Evolutionary conservation across 2,113 vertebrate genomes (phyloP).

Genomic region (Sorex fumeus): DNA sequence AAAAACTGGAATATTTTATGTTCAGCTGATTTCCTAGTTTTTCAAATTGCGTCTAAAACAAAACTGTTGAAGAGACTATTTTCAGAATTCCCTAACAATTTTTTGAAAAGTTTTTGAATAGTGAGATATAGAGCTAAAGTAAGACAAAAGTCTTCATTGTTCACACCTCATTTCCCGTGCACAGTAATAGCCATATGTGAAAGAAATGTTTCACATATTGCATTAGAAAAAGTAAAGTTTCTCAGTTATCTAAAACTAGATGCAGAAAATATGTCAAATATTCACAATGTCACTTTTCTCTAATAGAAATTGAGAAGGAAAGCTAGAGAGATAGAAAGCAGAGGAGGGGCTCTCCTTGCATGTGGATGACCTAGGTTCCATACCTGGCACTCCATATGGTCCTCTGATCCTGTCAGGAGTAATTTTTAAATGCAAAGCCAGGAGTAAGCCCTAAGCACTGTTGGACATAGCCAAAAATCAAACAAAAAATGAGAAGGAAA

Average conservation of each 20-base stretch:
- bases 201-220: conserved; percentile 21
- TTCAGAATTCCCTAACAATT: conserved; percentile 47
- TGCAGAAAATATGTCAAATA: conserved; percentile 22
- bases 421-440: too few relatives aligned
- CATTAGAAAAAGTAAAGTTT: not conserved
- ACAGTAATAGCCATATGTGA: not conserved
- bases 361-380: too few relatives aligned
- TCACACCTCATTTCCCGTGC: not conserved
- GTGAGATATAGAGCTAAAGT: conserved; percentile 10
- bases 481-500: too few relatives aligned
- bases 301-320: not conserved
- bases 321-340: not conserved
- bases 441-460: too few relatives aligned
- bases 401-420: too few relatives aligned
- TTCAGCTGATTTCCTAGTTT: conserved; percentile 3
- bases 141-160: not conserved
- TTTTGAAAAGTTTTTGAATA: conserved; percentile 53
- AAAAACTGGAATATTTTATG: conserved; percentile 45
- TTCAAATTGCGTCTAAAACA: conserved; percentile 34
- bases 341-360: too few relatives aligned
- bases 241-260: conserved; percentile 41
- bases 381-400: too few relatives aligned
- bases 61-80: not conserved
- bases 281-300: not conserved
- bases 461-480: too few relatives aligned